Base-by-base conservation (phyloP, 1,140 invertebrate genomes). In the Diabrotica undecimpunctata region DNA sequence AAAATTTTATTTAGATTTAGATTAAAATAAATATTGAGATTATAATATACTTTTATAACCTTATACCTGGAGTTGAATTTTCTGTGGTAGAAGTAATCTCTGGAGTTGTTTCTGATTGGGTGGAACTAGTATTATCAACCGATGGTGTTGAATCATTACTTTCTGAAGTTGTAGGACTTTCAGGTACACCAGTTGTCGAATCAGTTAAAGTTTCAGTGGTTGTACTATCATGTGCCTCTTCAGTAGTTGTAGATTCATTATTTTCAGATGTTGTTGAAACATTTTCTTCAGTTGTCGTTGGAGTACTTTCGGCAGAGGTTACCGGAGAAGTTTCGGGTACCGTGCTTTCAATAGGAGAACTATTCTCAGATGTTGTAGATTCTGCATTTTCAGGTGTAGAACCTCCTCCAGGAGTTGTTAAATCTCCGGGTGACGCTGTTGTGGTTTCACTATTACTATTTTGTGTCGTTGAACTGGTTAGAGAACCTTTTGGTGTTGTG, bases 151-250 rank as follows among this genome's bases (percentile, higher is more conserved):
- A 12, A 7, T 53, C 51, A 14, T 53, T 14, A 8, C n/a, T 14
- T 53, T 53, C 51, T 12, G 51, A 7, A 2, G 25, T 25, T 7
- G 50, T 7, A 0, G 51, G 7, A 53, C 14, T 11, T 53, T 14
- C 51, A 53, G n/a, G n/a, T 53, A 10, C n/a, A 53, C 51, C 14
- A 53, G n/a, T 53, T 10, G 51, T 53, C n/a, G 51, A 12, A 12
- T n/a, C 9, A 50, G 46, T 12, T 12, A n/a, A 7, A 53, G 6
- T 53, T 53, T n/a, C 51, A 53, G 51, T n/a, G n/a, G 9, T 12
- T 53, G 51, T 12, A 12, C 51, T 14, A 11, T 14, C n/a, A 12
- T n/a, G 51, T 10, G 4, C 14, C 14, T 53, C 9, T 14, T n/a
- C 14, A 53, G 51, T 53, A 7, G n/a, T 14, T 25, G 25, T 25